These are phyloP conservation scores for Gymnoscopelus microlampas DNA, from an alignment of 2,797 vertebrate genomes.

Conservation along the genomic window DNA sequence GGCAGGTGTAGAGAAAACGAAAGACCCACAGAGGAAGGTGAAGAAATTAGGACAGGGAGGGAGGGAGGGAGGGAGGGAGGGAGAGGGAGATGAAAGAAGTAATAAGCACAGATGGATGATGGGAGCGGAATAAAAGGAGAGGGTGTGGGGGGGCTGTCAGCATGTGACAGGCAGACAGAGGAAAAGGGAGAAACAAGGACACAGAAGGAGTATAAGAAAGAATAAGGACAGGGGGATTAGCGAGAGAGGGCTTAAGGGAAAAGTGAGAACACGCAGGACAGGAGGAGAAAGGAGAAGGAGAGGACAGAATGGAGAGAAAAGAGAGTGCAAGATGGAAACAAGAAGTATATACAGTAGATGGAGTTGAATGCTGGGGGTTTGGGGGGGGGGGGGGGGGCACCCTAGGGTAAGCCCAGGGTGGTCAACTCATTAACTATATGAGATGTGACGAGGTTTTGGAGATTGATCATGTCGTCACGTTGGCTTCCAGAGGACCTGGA, in stretches of 20 bases:
- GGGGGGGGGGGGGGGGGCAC: conserved; percentile 13
- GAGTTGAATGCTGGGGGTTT: conserved; percentile 25
- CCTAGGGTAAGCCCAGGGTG: too few relatives aligned
- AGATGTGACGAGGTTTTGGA: conserved; percentile 44
- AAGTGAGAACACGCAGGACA: background rate
- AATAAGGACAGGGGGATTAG: background rate
- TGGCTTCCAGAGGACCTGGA: too few relatives aligned
- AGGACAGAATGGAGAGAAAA: background rate
- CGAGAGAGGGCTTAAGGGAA: background rate
- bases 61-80: too few relatives aligned
- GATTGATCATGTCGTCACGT: conserved; percentile 44
- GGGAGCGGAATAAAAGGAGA: conserved; percentile 28
- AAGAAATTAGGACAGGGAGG: conserved; percentile 1
- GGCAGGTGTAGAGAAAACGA: background rate
- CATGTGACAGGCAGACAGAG: conserved; percentile 10
- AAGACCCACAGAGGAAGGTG: background rate
- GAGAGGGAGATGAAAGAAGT: background rate
- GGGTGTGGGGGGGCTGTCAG: background rate
- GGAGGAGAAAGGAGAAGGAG: background rate
- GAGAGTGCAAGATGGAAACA: conserved; percentile 30
- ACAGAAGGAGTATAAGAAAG: background rate
- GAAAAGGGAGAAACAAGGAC: background rate
- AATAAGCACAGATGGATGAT: conserved; percentile 10
- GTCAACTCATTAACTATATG: conserved; percentile 57
- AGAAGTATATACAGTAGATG: conserved; percentile 18